Evolutionary conservation across 2,888 invertebrate genomes (phyloP).

Genomic region (Rapana venosa): DNA sequence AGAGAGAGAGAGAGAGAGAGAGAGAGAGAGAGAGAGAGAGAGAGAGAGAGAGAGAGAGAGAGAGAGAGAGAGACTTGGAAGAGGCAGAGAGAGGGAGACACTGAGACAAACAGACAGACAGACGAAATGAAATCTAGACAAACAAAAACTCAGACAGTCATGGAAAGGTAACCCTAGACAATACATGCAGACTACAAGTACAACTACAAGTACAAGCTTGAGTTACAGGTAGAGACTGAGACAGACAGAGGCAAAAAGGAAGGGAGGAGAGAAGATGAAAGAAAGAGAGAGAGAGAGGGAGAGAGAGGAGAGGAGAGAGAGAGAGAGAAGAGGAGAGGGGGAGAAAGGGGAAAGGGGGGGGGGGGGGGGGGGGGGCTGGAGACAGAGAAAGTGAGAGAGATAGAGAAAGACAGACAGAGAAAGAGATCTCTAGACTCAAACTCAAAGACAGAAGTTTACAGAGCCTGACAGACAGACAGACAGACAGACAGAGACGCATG

Average conservation of each 20-base stretch:
- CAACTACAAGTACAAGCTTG: not conserved
- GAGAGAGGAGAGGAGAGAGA: not conserved
- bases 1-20: constrained; percentile 15
- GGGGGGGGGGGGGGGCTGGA: too few species aligned
- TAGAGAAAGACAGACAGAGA: too few species aligned
- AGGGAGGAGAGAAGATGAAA: not conserved
- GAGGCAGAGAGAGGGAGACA: constrained; percentile 23
- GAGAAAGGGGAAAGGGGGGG: not conserved
- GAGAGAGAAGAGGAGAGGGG: not conserved
- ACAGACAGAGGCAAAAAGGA: not conserved
- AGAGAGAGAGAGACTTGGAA: not conserved
- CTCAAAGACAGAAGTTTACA: too few species aligned
- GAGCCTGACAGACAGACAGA: too few species aligned
- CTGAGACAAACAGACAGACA: constrained; percentile 21
- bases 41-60: constrained; percentile 19
- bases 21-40: constrained; percentile 16
- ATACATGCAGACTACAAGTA: not conserved
- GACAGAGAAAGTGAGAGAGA: not conserved
- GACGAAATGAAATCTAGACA: not conserved
- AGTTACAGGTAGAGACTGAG: not conserved
- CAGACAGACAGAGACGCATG: too few species aligned
- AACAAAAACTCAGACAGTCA: constrained; percentile 2
- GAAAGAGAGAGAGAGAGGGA: not conserved
- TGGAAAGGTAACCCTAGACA: not conserved
- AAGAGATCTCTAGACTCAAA: too few species aligned